Evolutionary conservation across 2,113 vertebrate species (phyloP), one percentile per base, ranked within the genome.

Genomic region (Hylia prasina): DNA sequence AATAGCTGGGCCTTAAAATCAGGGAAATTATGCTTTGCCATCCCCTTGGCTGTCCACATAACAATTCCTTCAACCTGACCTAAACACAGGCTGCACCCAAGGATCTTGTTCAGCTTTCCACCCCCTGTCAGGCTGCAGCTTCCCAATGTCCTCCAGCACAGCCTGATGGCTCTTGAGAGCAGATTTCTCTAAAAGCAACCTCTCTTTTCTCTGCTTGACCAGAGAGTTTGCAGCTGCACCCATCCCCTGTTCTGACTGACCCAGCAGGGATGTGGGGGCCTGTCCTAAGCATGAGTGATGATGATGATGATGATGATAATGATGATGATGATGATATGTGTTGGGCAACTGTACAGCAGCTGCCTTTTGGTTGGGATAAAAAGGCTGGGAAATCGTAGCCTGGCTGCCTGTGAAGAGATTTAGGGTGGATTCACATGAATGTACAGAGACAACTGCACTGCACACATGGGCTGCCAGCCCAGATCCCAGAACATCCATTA

Each of bases 251-350:
- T 44, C 24, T 7, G 3, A 45, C 51, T 21, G 64, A 81, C 7
- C 30, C 2, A 0, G 3, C 44, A 63, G 0, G 6, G 83, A 42
- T 4, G 4, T 0, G 0, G 18, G 28, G n/a, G 7, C 47, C 58
- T 19, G 30, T 17, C 16, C 31, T 40, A 35, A 54, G 28, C 80
- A 94, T 73, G 24, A 91, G 35, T 37, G 33, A 13, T 20, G 15
- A 5, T 37, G 65, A n/a, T 35, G 70, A 28, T 61, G 35, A n/a
- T 37, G 71, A 25, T 53, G 39, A 37, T 50, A 30, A 24, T 48
- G 30, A 30, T 37, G 72, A 22, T 65, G 37, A 48, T 17, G 33
- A 30, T 63, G 48, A 42, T 42, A 42, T 42, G 40, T 42, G 40
- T 42, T 42, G 40, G 40, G 40, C 40, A 42, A 42, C 40, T 42